phyloP scores from a whole-genome alignment of 2,888 invertebrate species.

The Diarsia brunnea region DNA sequence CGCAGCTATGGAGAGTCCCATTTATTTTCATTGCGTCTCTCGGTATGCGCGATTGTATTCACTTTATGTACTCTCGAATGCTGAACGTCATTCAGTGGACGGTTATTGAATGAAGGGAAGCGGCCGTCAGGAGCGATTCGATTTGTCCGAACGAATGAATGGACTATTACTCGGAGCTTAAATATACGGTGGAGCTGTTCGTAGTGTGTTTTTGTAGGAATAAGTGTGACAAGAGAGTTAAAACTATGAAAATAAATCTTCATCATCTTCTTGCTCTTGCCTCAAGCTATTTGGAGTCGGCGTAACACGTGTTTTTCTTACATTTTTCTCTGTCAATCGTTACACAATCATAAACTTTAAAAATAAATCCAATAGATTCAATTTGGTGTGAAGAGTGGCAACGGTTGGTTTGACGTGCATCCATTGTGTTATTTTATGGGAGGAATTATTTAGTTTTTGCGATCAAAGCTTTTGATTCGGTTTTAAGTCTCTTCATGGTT shows the following conservation, averaged over 20 bases:
- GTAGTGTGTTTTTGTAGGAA: slow-evolving; percentile 52
- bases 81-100: slow-evolving; percentile 72
- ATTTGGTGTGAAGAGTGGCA: neutral
- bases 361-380: neutral
- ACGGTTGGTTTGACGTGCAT: neutral
- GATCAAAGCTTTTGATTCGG: neutral
- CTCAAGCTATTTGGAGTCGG: no score
- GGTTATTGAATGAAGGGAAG: slow-evolving; percentile 82
- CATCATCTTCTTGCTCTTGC: no score
- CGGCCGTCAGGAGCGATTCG: slow-evolving; percentile 71
- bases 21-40: slow-evolving; percentile 85
- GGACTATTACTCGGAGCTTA: slow-evolving; percentile 81
- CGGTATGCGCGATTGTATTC: slow-evolving; percentile 82
- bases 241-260: neutral
- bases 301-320: neutral
- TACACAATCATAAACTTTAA: no score
- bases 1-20: slow-evolving; percentile 75
- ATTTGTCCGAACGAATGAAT: slow-evolving; percentile 85
- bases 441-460: neutral
- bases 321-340: no score
- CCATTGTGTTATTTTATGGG: neutral
- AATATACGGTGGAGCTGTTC: slow-evolving; percentile 48
- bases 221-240: slow-evolving; percentile 43
- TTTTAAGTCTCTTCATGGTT: neutral
- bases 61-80: slow-evolving; percentile 81